A percentile compares a stretch with the other conserved stretches of the same genome.
These are phyloP conservation scores for Peromyscus aztecus DNA, from an alignment of 2,797 vertebrate species.

Conservation along the genomic window DNA sequence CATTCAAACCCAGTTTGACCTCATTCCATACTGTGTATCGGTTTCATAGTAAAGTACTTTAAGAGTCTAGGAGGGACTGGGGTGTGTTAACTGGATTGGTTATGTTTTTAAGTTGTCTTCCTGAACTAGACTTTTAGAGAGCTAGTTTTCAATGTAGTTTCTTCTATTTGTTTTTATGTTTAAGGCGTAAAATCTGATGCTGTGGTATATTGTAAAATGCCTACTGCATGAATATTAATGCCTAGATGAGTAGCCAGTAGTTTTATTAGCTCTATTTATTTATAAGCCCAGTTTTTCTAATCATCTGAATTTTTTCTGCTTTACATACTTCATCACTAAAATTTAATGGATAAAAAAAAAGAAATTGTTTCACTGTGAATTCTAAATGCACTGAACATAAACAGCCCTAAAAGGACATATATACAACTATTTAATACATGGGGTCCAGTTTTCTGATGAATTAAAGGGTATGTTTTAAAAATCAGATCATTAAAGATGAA, in stretches of 20 bases:
- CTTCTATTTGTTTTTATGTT: background rate
- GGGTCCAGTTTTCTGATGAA: background rate
- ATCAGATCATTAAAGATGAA: constrained; percentile 41
- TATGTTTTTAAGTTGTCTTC: constrained; percentile 54
- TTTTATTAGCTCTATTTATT: constrained; percentile 10
- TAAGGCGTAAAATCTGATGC: background rate
- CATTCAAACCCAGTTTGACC: background rate
- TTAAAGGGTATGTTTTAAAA: background rate
- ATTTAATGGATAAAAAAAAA: constrained; percentile 31
- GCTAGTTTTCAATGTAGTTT: constrained; percentile 44
- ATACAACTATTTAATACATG: background rate
- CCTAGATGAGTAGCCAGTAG: background rate
- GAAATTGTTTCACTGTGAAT: constrained; percentile 3
- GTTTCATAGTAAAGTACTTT: background rate
- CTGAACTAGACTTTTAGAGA: constrained; percentile 39
- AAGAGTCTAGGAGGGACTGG: background rate
- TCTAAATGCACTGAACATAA: background rate
- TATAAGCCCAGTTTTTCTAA: constrained; percentile 2
- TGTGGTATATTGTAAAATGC: background rate
- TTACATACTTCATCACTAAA: constrained; percentile 38
- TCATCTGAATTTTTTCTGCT: constrained; percentile 50
- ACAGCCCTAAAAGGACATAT: background rate
- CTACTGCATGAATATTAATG: background rate
- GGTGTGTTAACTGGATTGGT: background rate
- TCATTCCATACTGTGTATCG: background rate